Evolutionary conservation across 2,888 invertebrate genomes (phyloP), one percentile per base, ranked within the genome.

Genomic region (Eupithecia centaureata): DNA sequence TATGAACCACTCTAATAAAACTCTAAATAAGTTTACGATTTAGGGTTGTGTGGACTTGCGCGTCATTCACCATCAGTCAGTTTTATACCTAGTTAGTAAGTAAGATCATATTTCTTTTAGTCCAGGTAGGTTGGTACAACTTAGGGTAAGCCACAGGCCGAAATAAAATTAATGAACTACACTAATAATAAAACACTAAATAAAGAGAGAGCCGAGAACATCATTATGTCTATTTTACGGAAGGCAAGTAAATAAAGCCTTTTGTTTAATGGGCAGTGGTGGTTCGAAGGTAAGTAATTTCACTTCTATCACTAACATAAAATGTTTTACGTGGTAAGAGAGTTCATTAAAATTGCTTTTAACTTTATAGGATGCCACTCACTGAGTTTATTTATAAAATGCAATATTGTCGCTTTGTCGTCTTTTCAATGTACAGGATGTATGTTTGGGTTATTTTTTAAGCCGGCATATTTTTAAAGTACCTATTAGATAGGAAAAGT

Each of bases 291-390:
- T n/a, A 28, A 28, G 27, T 54, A n/a, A 56, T 10, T 30, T 56
- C n/a, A n/a, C 54, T 27, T 52, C 54, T 35, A 32, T 51, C 42
- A 61, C 54, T 33, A 71, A 59, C 63, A 65, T 71, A 73, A 76
- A 79, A 74, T 35, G 67, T 67, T 65, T 73, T 74, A 78, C 74
- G 72, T 65, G 54, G 69, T 73, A 79, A 70, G 73, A 27, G 77
- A 73, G 78, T 80, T 79, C 80, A 83, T 83, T 83, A 86, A 86
- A 85, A 82, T 83, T 78, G 86, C 85, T 85, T 84, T 86, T 79
- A 84, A 79, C 80, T 86, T 85, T 85, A 86, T 79, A 77, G 78
- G 71, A 73, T 58, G 69, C 73, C 79, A 72, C 73, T 79, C 67
- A 67, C 61, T 65, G 73, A n/a, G 72, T 74, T 70, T 74, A 67